phyloP scores from a whole-genome alignment of 2,888 invertebrate genomes.

The Ephialtes manifestator region DNA sequence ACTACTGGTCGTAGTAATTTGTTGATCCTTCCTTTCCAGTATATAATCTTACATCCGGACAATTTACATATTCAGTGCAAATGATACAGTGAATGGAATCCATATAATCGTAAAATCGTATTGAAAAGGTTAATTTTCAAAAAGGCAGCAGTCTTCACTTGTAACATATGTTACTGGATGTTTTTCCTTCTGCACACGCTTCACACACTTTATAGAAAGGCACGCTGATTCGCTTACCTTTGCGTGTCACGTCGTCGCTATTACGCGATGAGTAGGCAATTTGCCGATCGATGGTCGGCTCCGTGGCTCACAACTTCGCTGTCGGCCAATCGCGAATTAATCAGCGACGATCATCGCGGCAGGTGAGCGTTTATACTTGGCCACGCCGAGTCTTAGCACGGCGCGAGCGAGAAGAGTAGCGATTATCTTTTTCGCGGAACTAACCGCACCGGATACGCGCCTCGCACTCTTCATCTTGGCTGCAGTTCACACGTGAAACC shows the following conservation, averaged over 20 bases:
- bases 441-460: slow-evolving; percentile 58
- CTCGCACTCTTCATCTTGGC: slow-evolving; percentile 49
- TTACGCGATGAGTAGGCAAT: slow-evolving; percentile 84
- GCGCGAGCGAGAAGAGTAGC: slow-evolving; percentile 34
- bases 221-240: slow-evolving; percentile 57
- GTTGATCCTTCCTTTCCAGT: background rate
- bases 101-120: background rate
- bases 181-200: slow-evolving; percentile 26
- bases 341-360: slow-evolving; percentile 81
- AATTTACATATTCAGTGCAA: background rate
- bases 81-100: background rate
- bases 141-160: background rate
- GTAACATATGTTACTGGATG: slow-evolving; percentile 1
- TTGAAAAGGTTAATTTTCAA: background rate
- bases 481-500: slow-evolving; percentile 53
- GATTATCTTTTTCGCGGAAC: slow-evolving; percentile 71
- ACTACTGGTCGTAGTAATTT: background rate
- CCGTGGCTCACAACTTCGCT: slow-evolving; percentile 70
- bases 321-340: slow-evolving; percentile 83
- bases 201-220: slow-evolving; percentile 23
- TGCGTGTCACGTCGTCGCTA: slow-evolving; percentile 81
- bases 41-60: background rate
- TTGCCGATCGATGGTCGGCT: slow-evolving; percentile 79
- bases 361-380: slow-evolving; percentile 70
- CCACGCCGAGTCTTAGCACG: slow-evolving; percentile 47